Base-by-base conservation (phyloP, 2,888 invertebrate species). In the Ochlodes sylvanus region DNA sequence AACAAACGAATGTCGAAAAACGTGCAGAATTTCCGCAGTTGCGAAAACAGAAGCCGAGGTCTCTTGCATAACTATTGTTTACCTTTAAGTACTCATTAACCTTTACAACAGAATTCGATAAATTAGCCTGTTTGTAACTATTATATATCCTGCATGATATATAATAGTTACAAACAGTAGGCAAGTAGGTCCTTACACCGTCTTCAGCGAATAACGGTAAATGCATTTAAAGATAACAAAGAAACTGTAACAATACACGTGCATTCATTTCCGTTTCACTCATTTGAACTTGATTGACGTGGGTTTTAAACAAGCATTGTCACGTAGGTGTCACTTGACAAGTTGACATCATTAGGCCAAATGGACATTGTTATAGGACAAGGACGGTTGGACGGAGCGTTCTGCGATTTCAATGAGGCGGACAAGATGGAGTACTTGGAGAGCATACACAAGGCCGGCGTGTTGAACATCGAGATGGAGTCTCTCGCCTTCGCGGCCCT, bases 401-500 rank as follows among this genome's bases (percentile, higher is more conserved):
- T 99, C 91, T 99, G 99, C 88, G 98, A 98, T 78, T 99, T 98
- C 90, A 95, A 95, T 2, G 97, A 97, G 82, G 89, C 94, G n/a
- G 98, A 99, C 73, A 99, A 98, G 90, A 95, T 97, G 95, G 96
- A 96, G 58, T 99, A 98, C 85, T 91, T 99, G 77, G 95, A 95
- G 75, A 94, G 95, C 74, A 83, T 98, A 71, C 95, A 96, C 72
- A 94, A 95, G 71, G 92, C 95, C 58, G 98, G 98, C 2, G 97
- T 99, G 14, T 95, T 97, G 27, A 99, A 99, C 88, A 98, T 99
- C 78, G 99, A 99, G 93, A 99, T 99, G 99, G 99, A 99, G 90
- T 97, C 97, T 47, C 94, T 98, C 9, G 97, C 97, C 14, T 99
- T 99, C 85, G 98, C 98, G 0, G 98, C 99, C 0, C 95, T 99